These are phyloP conservation scores for Clarias gariepinus DNA, from an alignment of 2,113 vertebrate species.

Conservation along the genomic window DNA sequence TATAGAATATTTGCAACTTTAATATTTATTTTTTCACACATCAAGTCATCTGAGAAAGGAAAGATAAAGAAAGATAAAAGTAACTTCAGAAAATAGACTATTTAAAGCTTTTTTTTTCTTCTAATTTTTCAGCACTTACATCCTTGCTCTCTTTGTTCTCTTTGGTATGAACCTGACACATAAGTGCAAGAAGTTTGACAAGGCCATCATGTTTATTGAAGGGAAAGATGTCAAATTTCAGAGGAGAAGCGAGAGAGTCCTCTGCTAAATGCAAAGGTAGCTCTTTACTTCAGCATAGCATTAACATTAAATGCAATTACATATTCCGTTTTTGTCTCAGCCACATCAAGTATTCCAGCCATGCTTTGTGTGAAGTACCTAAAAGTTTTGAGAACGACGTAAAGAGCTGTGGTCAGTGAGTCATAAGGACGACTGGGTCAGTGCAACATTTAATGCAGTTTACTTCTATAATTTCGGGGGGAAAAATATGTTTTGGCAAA, in stretches of 20 bases:
- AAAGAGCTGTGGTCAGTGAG: neutral
- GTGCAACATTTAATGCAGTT: conserved; percentile 30
- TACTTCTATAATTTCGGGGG: neutral
- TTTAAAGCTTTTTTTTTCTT: neutral
- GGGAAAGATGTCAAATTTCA: neutral
- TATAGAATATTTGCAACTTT: neutral
- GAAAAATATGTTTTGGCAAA: neutral
- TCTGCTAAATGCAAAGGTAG: neutral
- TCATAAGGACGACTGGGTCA: conserved; percentile 20
- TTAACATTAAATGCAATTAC: neutral
- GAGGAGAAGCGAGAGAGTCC: neutral
- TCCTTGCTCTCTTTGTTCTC: conserved; percentile 5
- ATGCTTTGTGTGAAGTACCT: neutral
- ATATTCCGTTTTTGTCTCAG: neutral
- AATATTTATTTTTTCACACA: neutral
- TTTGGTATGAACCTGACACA: neutral
- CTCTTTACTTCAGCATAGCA: conserved; percentile 9
- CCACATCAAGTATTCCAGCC: neutral
- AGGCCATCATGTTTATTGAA: neutral
- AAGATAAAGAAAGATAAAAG: neutral
- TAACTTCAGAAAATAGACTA: neutral
- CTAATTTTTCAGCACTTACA: neutral
- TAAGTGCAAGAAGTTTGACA: conserved; percentile 9
- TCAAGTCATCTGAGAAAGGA: neutral
- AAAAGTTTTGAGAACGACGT: conserved; percentile 5